Evolutionary conservation across 2,797 vertebrate genomes (phyloP).

Genomic region (Columba guinea): DNA sequence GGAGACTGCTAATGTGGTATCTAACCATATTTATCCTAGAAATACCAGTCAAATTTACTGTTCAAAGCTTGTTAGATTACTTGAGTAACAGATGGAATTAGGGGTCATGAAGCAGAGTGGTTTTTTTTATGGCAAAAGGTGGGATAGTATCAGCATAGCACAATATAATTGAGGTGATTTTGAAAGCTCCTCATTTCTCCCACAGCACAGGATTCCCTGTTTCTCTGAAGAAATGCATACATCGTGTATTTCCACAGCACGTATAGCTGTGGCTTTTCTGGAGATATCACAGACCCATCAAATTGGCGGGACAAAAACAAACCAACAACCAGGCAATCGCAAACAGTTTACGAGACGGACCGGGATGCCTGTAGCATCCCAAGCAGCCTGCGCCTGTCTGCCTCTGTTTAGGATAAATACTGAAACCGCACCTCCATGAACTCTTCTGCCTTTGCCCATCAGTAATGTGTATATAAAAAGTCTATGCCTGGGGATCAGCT

Average conservation of each 20-base stretch:
- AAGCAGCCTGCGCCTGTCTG: constrained; percentile 63
- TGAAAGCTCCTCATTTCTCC: background rate
- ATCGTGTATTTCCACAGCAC: background rate
- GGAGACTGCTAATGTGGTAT: background rate
- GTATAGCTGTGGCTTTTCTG: background rate
- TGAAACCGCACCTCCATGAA: background rate
- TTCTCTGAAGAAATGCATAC: background rate
- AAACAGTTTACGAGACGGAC: constrained; percentile 55
- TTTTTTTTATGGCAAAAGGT: background rate
- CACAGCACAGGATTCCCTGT: background rate
- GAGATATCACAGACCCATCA: constrained; percentile 16
- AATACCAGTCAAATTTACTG: background rate
- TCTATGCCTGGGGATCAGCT: constrained; percentile 33
- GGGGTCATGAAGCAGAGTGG: background rate
- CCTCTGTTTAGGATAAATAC: constrained; percentile 59
- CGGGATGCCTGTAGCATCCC: constrained; percentile 64
- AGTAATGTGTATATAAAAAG: constrained; percentile 56
- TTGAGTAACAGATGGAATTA: background rate
- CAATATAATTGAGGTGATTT: background rate
- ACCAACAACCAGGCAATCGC: constrained; percentile 48
- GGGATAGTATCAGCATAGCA: background rate
- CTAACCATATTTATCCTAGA: background rate
- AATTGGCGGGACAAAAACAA: constrained; percentile 11
- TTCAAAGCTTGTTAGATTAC: background rate
- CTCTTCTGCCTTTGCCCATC: constrained; percentile 56